phyloP scores from a whole-genome alignment of 2,797 vertebrate genomes.

The Aphelocoma californica region DNA sequence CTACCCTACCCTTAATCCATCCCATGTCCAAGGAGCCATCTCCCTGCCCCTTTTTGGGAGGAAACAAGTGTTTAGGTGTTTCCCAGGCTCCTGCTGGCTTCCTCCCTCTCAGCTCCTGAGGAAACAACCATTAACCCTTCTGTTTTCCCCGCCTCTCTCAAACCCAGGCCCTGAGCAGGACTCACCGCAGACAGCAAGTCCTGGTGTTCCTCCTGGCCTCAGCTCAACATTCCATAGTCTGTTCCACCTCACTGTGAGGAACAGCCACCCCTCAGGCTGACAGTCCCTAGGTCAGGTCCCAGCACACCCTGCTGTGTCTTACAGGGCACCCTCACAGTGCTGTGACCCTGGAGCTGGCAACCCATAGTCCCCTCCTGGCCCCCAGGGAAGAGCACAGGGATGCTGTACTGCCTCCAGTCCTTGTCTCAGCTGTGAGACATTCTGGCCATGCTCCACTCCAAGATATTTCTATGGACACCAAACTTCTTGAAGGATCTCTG shows the following conservation, averaged over 20 bases:
- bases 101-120: neutral
- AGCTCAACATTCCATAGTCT: neutral
- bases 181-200: neutral
- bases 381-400: neutral
- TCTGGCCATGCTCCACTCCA: neutral
- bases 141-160: neutral
- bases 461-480: neutral
- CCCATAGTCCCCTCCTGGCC: neutral
- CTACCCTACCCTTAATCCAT: neutral
- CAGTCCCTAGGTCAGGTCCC: neutral
- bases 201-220: neutral
- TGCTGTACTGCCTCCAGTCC: neutral
- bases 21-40: neutral
- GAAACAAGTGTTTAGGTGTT: neutral
- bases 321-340: rapidly evolving
- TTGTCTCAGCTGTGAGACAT: neutral
- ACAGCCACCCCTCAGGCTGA: neutral
- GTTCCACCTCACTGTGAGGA: neutral
- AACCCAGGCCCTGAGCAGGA: neutral
- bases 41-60: neutral
- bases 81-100: neutral
- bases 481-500: neutral
- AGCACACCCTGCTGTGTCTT: neutral
- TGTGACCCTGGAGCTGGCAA: neutral
- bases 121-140: neutral